These are phyloP conservation scores for Trilocha varians DNA, from an alignment of 2,888 invertebrate species.

Conservation along the genomic window DNA sequence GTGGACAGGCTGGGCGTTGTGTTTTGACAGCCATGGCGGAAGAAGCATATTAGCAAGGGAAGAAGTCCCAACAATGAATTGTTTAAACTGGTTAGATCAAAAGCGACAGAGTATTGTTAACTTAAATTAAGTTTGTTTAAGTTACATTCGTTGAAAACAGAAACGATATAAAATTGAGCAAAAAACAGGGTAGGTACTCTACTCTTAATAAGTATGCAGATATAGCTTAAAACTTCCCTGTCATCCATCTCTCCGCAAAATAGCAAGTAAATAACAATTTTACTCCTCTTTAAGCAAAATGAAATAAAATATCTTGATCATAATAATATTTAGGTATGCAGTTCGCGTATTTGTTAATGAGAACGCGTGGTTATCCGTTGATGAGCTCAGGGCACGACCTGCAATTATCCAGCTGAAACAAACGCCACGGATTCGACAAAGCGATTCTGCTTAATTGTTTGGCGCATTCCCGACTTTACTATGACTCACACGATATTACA, in stretches of 20 bases:
- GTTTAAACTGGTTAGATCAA: background rate
- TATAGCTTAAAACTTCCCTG: no score
- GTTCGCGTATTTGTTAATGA: conserved; percentile 16
- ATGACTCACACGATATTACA: conserved; percentile 14
- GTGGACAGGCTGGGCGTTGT: conserved; percentile 42
- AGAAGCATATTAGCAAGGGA: conserved; percentile 42
- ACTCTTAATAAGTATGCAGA: no score
- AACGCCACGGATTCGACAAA: conserved; percentile 44
- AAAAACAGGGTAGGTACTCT: no score
- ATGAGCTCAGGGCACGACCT: conserved; percentile 45
- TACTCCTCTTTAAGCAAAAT: no score
- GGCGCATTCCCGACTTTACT: conserved; percentile 29
- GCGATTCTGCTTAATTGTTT: conserved; percentile 50
- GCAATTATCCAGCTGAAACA: conserved; percentile 62
- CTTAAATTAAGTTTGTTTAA: background rate
- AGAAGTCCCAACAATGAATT: conserved; percentile 8
- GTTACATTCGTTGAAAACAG: no score
- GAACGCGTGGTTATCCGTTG: conserved; percentile 28
- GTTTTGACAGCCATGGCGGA: conserved; percentile 62
- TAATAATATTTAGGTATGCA: background rate
- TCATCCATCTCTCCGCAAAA: no score
- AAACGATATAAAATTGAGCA: background rate
- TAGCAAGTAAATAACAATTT: no score
- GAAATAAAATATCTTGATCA: no score
- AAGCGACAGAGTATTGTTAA: background rate